Evolutionary conservation across 53 echinoderm and acorn worm species (phyloP), one percentile per base, ranked within the genome.

Genomic region (Echinarachnius parma): DNA sequence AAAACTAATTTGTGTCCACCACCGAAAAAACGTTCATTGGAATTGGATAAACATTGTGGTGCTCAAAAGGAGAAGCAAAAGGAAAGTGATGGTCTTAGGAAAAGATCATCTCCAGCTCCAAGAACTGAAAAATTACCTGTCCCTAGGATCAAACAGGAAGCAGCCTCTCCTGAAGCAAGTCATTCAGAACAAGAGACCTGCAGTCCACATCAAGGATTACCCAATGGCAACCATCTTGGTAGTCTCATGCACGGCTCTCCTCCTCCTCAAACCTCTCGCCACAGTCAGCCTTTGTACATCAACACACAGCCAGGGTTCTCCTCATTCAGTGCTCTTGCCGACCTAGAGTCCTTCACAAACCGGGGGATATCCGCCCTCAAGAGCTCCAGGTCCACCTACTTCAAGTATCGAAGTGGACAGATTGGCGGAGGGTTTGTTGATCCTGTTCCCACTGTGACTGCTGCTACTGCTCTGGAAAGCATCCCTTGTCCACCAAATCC

Each of bases 321-420:
- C 26, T 4, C 44, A 9, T 72, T 37, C 57, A 72, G 56, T 72
- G 74, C 74, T 15, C 57, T 72, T 2, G 74, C 74, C 22, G 26
- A 26, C 44, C 25, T 72, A 28, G 56, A 72, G 20, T 72, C 74
- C 19, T 72, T 72, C 28, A 72, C 74, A 16, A 45, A 54, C 24
- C 30, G 74, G 19, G 74, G 74, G 0, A 72, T 72, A 26, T 56
- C 74, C 16, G 74, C 74, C 45, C 11, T 72, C 56, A 72, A 72
- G 44, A 57, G 44, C 42, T 54, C 74, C 42, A 54, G 74, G 15
- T 56, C 55, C 3, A 72, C 56, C 42, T 72, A 72, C 57, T 72
- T 72, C 44, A 72, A 72, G 28, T 72, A 56, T 28, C 55, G 57
- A 21, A 56, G 55, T 28, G 57, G 55, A 24, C 52, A 50, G 13